Conservation (phyloP, 2,888 invertebrate genomes). For the Graphium colonna region DNA sequence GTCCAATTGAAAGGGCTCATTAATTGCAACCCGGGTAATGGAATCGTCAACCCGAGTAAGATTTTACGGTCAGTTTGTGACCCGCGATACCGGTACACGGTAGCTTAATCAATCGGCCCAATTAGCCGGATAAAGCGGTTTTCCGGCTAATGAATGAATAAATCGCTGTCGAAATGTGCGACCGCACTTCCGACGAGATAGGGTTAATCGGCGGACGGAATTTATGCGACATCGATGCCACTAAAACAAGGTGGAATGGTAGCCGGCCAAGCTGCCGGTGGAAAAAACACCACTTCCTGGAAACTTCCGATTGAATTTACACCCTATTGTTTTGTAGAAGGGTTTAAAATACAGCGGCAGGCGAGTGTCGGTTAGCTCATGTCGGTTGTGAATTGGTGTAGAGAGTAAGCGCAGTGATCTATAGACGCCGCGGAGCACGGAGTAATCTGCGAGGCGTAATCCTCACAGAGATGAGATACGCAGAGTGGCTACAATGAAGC, state of each 20-base stretch:
- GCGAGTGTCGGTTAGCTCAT: conserved; percentile 48
- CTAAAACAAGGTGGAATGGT: conserved; percentile 57
- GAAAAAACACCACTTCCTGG: conserved; percentile 40
- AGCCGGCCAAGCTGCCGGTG: conserved; percentile 43
- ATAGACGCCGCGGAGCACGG: conserved; percentile 58
- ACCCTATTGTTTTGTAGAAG: conserved; percentile 27
- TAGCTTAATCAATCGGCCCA: conserved; percentile 53
- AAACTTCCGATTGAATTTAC: conserved; percentile 25
- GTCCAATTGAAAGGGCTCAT: background rate
- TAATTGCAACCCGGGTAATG: background rate
- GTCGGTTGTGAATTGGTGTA: conserved; percentile 58
- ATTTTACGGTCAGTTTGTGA: conserved; percentile 15
- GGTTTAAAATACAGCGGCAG: conserved; percentile 30
- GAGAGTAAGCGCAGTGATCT: conserved; percentile 67
- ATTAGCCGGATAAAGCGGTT: conserved; percentile 57
- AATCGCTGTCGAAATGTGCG: conserved; percentile 54
- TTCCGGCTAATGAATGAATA: conserved; percentile 74
- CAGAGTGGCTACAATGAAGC: conserved; percentile 12
- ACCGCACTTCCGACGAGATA: conserved; percentile 55
- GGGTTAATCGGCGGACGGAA: conserved; percentile 62
- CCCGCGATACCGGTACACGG: conserved; percentile 30
- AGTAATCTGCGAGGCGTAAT: conserved; percentile 52
- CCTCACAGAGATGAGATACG: conserved; percentile 45
- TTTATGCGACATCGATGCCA: conserved; percentile 51
- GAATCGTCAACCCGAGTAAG: conserved; percentile 11